Evolutionary conservation across 1,140 invertebrate genomes (phyloP), one percentile per base, ranked within the genome.

Genomic region (Anastrepha obliqua): DNA sequence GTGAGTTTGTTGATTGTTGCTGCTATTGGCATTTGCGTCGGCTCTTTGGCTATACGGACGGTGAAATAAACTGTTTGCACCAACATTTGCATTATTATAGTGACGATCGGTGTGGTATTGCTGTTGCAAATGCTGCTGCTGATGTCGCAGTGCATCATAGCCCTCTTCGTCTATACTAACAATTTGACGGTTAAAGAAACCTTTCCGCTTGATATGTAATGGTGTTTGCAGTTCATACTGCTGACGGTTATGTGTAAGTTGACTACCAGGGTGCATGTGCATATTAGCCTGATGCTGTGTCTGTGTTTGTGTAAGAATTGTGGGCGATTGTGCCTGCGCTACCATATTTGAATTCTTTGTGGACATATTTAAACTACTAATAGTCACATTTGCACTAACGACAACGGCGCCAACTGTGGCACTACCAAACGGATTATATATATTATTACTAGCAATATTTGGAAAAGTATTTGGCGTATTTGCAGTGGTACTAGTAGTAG

Each of bases 101-200:
- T 81, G 47, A 29, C 74, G 47, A 9, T 81, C 74, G 51, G 44
- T 81, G 9, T 51, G 44, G 20, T 81, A 81, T 11, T 51, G 67
- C 11, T 81, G 74, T 55, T 81, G 70, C 70, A 17, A n/a, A 15
- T 47, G 70, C 70, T 74, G 70, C 2, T 47, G 47, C 20, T 81
- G 74, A 47, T 81, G 74, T 58, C 55, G 74, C 17, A 81, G 47
- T 7, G 70, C 86, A 44, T 81, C 74, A 59, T 87, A 87, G 20
- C 74, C 88, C 70, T 86, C 85, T 55, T 89, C 89, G 78, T 89
- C 89, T 51, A 88, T 88, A 86, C 92, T 92, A 59, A 88, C 89
- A 87, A 89, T 91, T 86, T 64, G 86, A 74, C 91, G 89, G 89
- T 88, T 89, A 81, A 78, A 59, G 47, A 89, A 89, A 9, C 89